phyloP scores from a whole-genome alignment of 2,888 invertebrate species.

The Caradrina kadenii region DNA sequence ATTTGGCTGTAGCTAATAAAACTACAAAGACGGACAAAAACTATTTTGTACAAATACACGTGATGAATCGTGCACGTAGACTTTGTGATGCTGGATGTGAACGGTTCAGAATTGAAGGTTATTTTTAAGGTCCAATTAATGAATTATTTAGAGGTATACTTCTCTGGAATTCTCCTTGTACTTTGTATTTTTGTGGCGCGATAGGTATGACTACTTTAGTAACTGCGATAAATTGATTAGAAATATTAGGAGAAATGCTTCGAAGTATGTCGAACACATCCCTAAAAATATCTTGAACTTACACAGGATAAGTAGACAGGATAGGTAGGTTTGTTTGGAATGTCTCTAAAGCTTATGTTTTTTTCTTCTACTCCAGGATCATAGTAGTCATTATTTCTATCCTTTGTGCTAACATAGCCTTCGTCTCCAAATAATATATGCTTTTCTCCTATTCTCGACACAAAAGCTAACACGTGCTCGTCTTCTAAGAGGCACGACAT shows the following conservation, averaged over 20 bases:
- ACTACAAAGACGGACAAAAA: conserved; percentile 75
- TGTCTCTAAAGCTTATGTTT: too few relatives aligned
- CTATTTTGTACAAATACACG: conserved; percentile 75
- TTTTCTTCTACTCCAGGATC: too few relatives aligned
- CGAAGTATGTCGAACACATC: too few relatives aligned
- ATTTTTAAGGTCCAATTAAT: background rate
- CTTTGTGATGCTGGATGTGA: conserved; percentile 56
- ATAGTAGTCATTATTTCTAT: too few relatives aligned
- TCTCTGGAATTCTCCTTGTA: too few relatives aligned
- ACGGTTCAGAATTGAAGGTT: background rate
- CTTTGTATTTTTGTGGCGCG: background rate
- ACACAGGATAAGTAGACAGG: too few relatives aligned
- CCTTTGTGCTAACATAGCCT: too few relatives aligned
- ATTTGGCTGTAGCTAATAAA: conserved; percentile 75
- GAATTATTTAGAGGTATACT: background rate
- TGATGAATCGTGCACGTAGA: conserved; percentile 71
- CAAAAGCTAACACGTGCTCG: conserved; percentile 3
- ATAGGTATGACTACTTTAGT: too few relatives aligned
- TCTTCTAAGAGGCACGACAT: conserved; percentile 48
- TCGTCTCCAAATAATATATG: background rate
- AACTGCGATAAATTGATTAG: too few relatives aligned
- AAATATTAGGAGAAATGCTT: too few relatives aligned
- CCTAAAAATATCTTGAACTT: too few relatives aligned
- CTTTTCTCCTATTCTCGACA: background rate
- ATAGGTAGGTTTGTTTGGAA: too few relatives aligned